Conservation (phyloP, 1,140 invertebrate genomes). For the Neodiprion fabricii region DNA sequence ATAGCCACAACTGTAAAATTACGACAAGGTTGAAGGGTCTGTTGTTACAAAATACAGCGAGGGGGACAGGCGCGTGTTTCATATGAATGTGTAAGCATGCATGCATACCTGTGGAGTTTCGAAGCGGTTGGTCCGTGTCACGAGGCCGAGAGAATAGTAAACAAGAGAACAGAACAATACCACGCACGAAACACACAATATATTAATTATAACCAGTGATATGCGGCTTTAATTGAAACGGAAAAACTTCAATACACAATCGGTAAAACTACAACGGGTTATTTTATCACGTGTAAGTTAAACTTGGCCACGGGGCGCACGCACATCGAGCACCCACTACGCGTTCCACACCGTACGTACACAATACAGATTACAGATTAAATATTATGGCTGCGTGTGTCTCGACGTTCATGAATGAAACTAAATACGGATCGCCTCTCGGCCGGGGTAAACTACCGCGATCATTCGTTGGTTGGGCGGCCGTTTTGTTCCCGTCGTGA, state of each 20-base stretch:
- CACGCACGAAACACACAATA: too few relatives aligned
- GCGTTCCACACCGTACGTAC: constrained; percentile 42
- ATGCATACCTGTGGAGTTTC: constrained; percentile 1
- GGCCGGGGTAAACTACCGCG: background rate
- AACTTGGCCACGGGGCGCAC: constrained; percentile 34
- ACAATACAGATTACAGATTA: constrained; percentile 56
- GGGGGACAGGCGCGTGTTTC: too few relatives aligned
- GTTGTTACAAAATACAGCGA: too few relatives aligned
- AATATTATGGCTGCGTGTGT: constrained; percentile 51
- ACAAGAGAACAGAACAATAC: background rate
- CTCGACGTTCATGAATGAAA: constrained; percentile 57
- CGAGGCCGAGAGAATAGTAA: background rate
- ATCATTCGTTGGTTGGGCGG: background rate
- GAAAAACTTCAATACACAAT: constrained; percentile 31
- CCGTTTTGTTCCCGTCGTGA: background rate
- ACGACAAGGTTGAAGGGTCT: too few relatives aligned
- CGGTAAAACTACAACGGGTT: constrained; percentile 26
- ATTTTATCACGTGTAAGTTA: constrained; percentile 38
- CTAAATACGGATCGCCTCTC: constrained; percentile 44
- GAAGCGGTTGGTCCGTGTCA: background rate
- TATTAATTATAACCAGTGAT: too few relatives aligned
- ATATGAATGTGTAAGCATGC: too few relatives aligned
- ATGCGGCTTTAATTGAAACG: background rate
- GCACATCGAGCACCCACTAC: constrained; percentile 53
- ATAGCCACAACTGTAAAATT: too few relatives aligned